Base-by-base conservation (phyloP, 2,797 vertebrate genomes). In the Brachymystax lenok region DNA sequence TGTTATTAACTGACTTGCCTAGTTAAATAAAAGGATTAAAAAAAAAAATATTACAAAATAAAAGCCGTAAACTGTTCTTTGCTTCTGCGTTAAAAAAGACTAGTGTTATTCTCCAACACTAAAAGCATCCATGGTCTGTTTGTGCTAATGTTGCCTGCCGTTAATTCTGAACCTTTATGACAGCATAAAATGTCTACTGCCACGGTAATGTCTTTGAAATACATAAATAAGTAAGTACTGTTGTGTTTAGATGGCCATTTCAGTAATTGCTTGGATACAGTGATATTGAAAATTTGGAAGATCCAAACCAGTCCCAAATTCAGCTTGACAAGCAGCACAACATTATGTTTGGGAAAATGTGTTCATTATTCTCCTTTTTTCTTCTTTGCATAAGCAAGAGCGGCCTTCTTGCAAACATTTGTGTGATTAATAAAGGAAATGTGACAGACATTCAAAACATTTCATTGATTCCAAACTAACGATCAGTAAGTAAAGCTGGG, bases 201-300 rank as follows among this genome's bases (percentile, higher is more conserved):
- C 80, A 82, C 52, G 30, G 73, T 71, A 82, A 84, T 85, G 74
- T 86, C 85, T 91, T 89, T 90, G 86, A 92, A 88, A 92, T 81
- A 81, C 75, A 33, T 88, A 83, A 86, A 91, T 87, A 90, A 92
- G 90, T 92, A 92, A 81, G 90, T 89, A 78, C 79, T 69, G 75
- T 84, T 88, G 84, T 91, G 85, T 90, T 90, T 56, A n/a, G 6
- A 56, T 17, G 54, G 91, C 88, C 89, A 90, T 87, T 91, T 80
- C 17, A 84, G 81, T 88, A 86, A 92, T 94, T 90, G 86, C 78
- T 76, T 86, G 89, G 83, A 87, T 91, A 87, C 86, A 84, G 79
- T 88, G 86, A 90, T 93, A 87, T 19, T 40, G 40, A 7, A 40
- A 40, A 8, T 86, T 90, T 87, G 46, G 14, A 46, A 91, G 91